Conservation (phyloP, 2,888 invertebrate genomes). For the Hydrotaea diabolus region DNA sequence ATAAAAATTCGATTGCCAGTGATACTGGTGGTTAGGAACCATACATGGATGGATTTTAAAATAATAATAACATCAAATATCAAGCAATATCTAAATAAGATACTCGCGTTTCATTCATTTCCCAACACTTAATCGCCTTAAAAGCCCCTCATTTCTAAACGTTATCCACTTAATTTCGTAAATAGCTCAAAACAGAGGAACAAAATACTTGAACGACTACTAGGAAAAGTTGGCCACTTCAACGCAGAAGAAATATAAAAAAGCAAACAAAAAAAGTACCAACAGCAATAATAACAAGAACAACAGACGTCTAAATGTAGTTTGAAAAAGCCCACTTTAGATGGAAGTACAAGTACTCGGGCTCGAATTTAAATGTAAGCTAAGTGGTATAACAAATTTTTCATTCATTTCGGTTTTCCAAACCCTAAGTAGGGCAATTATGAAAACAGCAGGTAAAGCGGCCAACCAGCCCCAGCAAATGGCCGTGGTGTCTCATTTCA, state of each 20-base stretch:
- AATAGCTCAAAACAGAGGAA: slow-evolving; percentile 9
- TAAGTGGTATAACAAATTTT: slow-evolving; percentile 44
- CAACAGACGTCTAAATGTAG: slow-evolving; percentile 12
- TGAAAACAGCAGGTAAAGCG: slow-evolving; percentile 40
- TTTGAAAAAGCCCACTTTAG: slow-evolving; percentile 16
- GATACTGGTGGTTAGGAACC: too few species aligned
- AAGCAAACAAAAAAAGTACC: not conserved
- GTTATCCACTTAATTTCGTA: slow-evolving; percentile 18
- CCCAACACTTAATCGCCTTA: not conserved
- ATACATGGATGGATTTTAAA: too few species aligned
- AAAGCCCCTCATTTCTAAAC: not conserved
- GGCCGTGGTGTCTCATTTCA: slow-evolving; percentile 17
- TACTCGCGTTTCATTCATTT: not conserved
- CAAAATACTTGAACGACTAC: not conserved
- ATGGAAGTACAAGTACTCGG: slow-evolving; percentile 11
- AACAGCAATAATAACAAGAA: not conserved
- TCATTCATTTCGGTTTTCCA: slow-evolving; percentile 29
- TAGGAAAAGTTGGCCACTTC: slow-evolving; percentile 25
- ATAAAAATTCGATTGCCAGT: too few species aligned
- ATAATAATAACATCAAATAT: too few species aligned
- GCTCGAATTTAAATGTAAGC: slow-evolving; percentile 10
- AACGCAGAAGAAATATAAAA: not conserved
- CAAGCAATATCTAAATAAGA: not conserved
- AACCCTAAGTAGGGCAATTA: slow-evolving; percentile 56
- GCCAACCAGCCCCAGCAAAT: slow-evolving; percentile 5